Percentiles rank a stretch among this genome's conserved stretches.
Conservation (phyloP, 2,888 invertebrate species). For the Cosmorhoe ocellata region DNA sequence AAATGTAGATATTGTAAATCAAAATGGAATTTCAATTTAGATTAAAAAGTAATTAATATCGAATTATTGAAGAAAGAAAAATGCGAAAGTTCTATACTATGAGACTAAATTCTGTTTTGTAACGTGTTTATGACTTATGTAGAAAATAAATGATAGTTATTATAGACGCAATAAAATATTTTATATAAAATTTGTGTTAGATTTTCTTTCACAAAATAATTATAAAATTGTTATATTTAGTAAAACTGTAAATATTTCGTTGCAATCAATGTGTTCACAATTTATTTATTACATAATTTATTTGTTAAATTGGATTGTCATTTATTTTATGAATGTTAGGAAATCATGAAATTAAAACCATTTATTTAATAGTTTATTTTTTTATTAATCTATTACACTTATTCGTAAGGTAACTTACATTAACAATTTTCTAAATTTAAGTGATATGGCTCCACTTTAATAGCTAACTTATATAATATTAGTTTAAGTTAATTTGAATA, state of each 20-base stretch:
- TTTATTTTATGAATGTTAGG: conserved; percentile 24
- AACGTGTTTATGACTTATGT: too few species aligned
- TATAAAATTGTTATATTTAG: background rate
- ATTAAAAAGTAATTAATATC: background rate
- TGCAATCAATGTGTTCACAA: conserved; percentile 36
- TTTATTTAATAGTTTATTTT: conserved; percentile 42
- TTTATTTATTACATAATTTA: conserved; percentile 36
- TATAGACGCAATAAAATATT: too few species aligned
- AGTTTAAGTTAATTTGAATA: conserved; percentile 21
- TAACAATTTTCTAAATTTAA: conserved; percentile 59
- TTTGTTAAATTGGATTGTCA: conserved; percentile 32
- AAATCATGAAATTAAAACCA: conserved; percentile 53
- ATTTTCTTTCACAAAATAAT: too few species aligned
- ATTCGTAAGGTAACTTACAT: conserved; percentile 72
- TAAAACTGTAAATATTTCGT: conserved; percentile 12
- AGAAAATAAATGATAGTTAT: too few species aligned
- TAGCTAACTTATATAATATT: conserved; percentile 39
- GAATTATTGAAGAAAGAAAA: background rate
- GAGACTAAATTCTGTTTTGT: too few species aligned
- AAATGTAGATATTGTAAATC: too few species aligned
- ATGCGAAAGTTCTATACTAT: conserved; percentile 2
- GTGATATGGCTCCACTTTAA: conserved; percentile 76
- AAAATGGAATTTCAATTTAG: too few species aligned
- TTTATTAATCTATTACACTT: conserved; percentile 46
- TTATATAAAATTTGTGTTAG: too few species aligned